phyloP scores from a whole-genome alignment of 2,888 invertebrate species.

The Drosophila rubida region DNA sequence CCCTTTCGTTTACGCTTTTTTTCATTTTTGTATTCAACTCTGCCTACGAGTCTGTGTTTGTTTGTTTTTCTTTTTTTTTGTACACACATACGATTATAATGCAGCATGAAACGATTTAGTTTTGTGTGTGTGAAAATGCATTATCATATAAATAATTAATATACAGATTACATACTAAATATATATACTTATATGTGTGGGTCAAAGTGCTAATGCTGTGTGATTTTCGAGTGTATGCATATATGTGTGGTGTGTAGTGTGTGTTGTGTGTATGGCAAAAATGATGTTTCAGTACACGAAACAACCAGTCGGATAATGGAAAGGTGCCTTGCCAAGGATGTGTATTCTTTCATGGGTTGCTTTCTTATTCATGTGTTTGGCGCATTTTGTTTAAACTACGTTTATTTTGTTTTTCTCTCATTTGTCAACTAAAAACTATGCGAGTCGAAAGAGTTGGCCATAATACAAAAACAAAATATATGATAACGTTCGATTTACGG shows the following conservation, averaged over 20 bases:
- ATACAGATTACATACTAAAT: constrained; percentile 49
- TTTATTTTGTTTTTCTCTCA: not conserved
- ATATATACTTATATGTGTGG: constrained; percentile 13
- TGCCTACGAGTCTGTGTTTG: not conserved
- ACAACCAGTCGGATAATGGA: not conserved
- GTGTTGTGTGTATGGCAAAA: constrained; percentile 31
- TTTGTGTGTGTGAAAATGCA: constrained; percentile 37
- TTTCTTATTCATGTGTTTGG: not conserved
- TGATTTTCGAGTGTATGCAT: constrained; percentile 6
- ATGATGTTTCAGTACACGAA: constrained; percentile 13
- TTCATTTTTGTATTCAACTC: not conserved
- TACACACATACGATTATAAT: constrained; percentile 29
- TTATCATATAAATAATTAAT: constrained; percentile 41
- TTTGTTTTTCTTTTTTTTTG: not conserved
- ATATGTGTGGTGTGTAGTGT: constrained; percentile 4
- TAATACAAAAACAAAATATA: not conserved
- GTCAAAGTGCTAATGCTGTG: constrained; percentile 38
- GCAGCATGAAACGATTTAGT: constrained; percentile 36
- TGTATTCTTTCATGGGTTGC: not conserved
- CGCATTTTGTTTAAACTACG: not conserved
- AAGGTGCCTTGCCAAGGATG: not conserved
- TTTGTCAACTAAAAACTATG: constrained; percentile 23
- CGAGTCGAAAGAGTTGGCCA: constrained; percentile 39
- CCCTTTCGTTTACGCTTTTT: constrained; percentile 3
- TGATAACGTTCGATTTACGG: constrained; percentile 1